Percentiles rank a stretch among this genome's conserved stretches.
Conservation (phyloP, 2,797 vertebrate genomes). For the Phrynocephalus vlangalii region DNA sequence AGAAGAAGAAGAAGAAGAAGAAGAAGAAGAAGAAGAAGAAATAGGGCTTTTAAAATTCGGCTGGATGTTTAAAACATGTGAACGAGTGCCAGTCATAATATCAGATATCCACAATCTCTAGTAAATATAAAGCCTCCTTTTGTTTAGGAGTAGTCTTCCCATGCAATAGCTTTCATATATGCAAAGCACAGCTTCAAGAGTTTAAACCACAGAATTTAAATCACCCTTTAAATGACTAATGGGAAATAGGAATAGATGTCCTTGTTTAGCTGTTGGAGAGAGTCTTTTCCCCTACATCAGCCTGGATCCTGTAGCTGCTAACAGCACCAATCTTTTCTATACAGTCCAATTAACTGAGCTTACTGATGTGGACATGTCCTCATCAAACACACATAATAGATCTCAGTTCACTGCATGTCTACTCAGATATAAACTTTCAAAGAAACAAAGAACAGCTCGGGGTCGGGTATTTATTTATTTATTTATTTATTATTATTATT, state of each 20-base stretch:
- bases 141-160: not conserved
- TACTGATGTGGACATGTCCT: too few relatives aligned
- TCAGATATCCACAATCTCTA: not conserved
- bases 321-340: not conserved
- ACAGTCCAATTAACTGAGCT: not conserved
- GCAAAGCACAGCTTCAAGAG: not conserved
- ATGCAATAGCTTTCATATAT: not conserved
- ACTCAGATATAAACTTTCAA: not conserved
- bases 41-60: constrained; percentile 7
- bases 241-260: not conserved
- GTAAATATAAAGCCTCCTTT: not conserved
- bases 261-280: not conserved
- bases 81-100: not conserved
- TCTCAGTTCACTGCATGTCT: not conserved
- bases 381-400: not conserved
- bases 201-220: not conserved
- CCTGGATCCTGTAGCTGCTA: not conserved
- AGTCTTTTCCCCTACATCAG: not conserved
- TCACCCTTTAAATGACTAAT: not conserved
- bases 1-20: too few relatives aligned
- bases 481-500: too few relatives aligned
- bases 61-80: not conserved
- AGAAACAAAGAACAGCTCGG: not conserved
- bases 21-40: too few relatives aligned
- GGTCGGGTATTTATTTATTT: too few relatives aligned